These are phyloP conservation scores for Microtus ochrogaster DNA, from an alignment of 2,113 vertebrate species.

Conservation along the genomic window DNA sequence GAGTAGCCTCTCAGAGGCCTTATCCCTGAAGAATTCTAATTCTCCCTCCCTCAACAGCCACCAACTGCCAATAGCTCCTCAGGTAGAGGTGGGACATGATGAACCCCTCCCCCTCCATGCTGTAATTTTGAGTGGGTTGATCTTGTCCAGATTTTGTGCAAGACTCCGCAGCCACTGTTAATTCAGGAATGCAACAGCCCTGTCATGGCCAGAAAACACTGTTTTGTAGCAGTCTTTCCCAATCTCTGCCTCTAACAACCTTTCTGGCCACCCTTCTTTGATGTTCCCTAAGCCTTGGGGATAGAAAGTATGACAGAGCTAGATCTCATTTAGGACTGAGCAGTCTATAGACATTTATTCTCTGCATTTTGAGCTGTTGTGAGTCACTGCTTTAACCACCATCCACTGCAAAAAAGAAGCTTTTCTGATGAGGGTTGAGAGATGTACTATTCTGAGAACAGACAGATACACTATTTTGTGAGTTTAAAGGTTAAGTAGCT, in stretches of 20 bases:
- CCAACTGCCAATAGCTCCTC: background rate
- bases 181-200: too few relatives aligned
- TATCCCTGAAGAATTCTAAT: background rate
- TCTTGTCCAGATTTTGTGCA: background rate
- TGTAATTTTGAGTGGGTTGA: background rate
- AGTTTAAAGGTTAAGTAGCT: background rate
- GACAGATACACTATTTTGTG: background rate
- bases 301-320: background rate
- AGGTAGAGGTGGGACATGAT: background rate
- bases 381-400: background rate
- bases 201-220: background rate
- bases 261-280: background rate
- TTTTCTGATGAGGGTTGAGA: background rate
- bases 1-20: too few relatives aligned
- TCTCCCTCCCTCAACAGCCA: background rate
- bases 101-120: background rate
- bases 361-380: background rate
- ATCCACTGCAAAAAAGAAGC: background rate
- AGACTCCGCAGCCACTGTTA: background rate
- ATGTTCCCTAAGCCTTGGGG: background rate
- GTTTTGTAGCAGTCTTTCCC: background rate
- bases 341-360: background rate
- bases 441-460: background rate
- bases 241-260: background rate
- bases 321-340: background rate